Evolutionary conservation across 2,888 invertebrate genomes (phyloP).

Genomic region (Watsonalla cultraria): DNA sequence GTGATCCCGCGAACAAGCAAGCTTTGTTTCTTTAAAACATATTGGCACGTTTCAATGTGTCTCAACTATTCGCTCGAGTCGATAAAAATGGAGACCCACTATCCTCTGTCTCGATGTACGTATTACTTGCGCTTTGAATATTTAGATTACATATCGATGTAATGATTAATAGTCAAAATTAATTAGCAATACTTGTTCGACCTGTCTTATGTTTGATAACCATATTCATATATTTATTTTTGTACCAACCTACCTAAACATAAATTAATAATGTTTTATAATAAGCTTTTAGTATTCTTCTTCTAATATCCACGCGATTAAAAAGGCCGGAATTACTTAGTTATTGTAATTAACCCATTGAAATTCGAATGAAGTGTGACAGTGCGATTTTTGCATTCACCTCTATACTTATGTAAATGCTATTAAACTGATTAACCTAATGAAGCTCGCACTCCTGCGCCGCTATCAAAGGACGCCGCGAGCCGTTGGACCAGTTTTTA

Average conservation of each 20-base stretch:
- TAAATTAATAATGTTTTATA: too few relatives aligned
- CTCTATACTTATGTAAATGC: conserved; percentile 6
- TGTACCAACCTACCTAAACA: background rate
- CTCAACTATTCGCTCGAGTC: conserved; percentile 48
- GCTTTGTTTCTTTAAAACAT: conserved; percentile 54
- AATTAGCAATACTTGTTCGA: too few relatives aligned
- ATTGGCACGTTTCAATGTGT: conserved; percentile 65
- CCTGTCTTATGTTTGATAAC: too few relatives aligned
- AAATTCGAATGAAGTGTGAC: background rate
- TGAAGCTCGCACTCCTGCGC: conserved; percentile 34
- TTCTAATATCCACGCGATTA: too few relatives aligned
- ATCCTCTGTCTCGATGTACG: too few relatives aligned
- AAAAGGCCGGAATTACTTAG: too few relatives aligned
- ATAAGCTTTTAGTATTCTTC: too few relatives aligned
- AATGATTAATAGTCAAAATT: too few relatives aligned
- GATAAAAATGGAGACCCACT: conserved; percentile 28
- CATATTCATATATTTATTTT: background rate
- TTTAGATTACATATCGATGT: too few relatives aligned
- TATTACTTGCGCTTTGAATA: too few relatives aligned
- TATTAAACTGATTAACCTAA: conserved; percentile 44
- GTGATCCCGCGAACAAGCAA: conserved; percentile 28
- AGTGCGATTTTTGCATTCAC: background rate
- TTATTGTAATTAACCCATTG: too few relatives aligned
- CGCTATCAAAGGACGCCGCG: conserved; percentile 52
- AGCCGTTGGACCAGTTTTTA: conserved; percentile 51